Conservation (phyloP, 2,113 vertebrate species). For the Panthera tigris region DNA sequence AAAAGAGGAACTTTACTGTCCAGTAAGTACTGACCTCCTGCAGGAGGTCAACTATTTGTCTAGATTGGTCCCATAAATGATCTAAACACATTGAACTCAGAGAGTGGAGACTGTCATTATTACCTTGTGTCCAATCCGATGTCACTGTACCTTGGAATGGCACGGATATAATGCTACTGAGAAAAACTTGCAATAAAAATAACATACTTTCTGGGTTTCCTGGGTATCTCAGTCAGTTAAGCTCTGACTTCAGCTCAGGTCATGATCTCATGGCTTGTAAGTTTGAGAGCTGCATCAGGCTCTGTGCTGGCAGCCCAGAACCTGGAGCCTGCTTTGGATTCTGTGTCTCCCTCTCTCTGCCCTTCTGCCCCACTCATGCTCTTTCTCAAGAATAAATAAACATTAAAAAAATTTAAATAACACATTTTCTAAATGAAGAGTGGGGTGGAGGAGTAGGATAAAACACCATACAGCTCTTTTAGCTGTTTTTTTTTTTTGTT, state of each 20-base stretch:
- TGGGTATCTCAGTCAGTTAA: background rate
- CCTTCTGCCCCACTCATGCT: background rate
- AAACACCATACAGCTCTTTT: background rate
- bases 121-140: background rate
- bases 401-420: background rate
- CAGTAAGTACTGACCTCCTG: no score
- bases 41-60: background rate
- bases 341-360: background rate
- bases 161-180: background rate
- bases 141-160: background rate
- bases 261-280: background rate
- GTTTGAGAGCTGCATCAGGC: background rate
- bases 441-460: background rate
- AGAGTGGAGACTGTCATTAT: background rate
- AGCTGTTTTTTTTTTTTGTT: background rate
- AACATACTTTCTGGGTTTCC: background rate
- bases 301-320: background rate
- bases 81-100: background rate
- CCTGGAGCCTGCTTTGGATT: background rate
- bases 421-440: background rate
- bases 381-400: background rate
- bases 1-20: background rate
- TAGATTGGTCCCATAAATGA: no score
- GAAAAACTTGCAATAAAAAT: background rate
- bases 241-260: background rate